Base-by-base conservation (phyloP, 2,113 vertebrate genomes). In the Myiopsitta monachus region DNA sequence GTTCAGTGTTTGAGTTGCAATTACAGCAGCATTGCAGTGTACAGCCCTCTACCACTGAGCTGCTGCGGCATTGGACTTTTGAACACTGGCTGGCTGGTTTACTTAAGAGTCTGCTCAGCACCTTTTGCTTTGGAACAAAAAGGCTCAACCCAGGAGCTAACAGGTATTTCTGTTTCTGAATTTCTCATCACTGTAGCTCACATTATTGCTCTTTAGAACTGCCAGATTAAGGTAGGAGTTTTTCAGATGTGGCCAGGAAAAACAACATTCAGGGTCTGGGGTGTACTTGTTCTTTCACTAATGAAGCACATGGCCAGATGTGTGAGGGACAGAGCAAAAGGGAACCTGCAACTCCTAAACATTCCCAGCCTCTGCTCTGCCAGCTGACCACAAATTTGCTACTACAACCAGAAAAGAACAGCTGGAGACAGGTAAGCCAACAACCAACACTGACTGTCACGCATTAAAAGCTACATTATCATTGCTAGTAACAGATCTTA, bases 391-490 rank as follows among this genome's bases (percentile, higher is more conserved):
- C 64, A 31, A 84, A 76, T 73, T 55, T 83, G 14, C 36, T 69
- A 15, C 10, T 83, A 46, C 18, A 51, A 14, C 72, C 67, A 73
- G 5, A 3, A 68, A 69, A 76, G 36, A 64, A 82, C 41, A 91
- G 31, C 52, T 36, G 63, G 41, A 82, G 41, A 15, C 23, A 61
- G 30, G 11, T 30, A 51, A 59, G 51, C 33, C 27, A 52, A 57
- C 28, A 44, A 10, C 43, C 59, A 51, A 3, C 1, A 0, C 2
- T 83, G 6, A 6, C 33, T 51, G 26, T 66, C 11, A 43, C 22
- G 83, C 52, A n/a, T 41, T 33, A 75, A 75, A 83, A 66, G 41
- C 21, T 38, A 6, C 28, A 19, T 10, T 38, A 6, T 14, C 18
- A 18, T 33, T 73, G 41, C 61, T 57, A 33, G 18, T 30, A 47